Evolutionary conservation across 1,140 invertebrate genomes (phyloP).

Genomic region (Hypothenemus hampei): DNA sequence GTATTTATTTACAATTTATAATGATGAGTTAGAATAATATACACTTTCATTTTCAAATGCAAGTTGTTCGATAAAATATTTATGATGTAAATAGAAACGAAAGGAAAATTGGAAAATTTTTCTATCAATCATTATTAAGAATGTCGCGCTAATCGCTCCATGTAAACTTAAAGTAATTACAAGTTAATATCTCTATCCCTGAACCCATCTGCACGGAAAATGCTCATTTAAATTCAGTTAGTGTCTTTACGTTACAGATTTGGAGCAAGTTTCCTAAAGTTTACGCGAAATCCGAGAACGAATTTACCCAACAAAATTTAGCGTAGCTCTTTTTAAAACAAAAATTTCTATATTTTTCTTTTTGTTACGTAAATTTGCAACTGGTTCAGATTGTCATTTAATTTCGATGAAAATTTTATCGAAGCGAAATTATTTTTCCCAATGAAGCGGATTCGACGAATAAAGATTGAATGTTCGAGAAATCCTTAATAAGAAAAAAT

Average conservation of each 20-base stretch:
- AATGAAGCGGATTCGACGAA: neutral
- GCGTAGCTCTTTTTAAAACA: no score
- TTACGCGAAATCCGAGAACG: constrained; percentile 22
- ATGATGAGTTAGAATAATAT: constrained; percentile 5
- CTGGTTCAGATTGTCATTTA: no score
- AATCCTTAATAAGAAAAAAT: constrained; percentile 19
- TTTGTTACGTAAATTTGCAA: neutral
- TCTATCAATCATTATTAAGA: constrained; percentile 39
- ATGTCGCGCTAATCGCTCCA: constrained; percentile 33
- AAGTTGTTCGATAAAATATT: constrained; percentile 1
- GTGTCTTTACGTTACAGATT: neutral
- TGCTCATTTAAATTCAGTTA: constrained; percentile 37
- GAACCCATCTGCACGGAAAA: constrained; percentile 37
- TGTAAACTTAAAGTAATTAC: constrained; percentile 40
- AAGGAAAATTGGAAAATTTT: constrained; percentile 19
- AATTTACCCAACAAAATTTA: no score
- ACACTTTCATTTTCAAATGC: neutral
- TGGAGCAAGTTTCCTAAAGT: constrained; percentile 21
- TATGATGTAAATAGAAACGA: neutral
- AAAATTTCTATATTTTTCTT: no score
- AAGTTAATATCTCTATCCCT: constrained; percentile 37
- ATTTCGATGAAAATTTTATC: neutral
- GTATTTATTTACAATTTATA: constrained; percentile 13
- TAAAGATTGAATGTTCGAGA: constrained; percentile 17
- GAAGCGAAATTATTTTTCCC: neutral